Evolutionary conservation across 92 coral and sea anemone species (phyloP).

Genomic region (Meandrina meandrites): DNA sequence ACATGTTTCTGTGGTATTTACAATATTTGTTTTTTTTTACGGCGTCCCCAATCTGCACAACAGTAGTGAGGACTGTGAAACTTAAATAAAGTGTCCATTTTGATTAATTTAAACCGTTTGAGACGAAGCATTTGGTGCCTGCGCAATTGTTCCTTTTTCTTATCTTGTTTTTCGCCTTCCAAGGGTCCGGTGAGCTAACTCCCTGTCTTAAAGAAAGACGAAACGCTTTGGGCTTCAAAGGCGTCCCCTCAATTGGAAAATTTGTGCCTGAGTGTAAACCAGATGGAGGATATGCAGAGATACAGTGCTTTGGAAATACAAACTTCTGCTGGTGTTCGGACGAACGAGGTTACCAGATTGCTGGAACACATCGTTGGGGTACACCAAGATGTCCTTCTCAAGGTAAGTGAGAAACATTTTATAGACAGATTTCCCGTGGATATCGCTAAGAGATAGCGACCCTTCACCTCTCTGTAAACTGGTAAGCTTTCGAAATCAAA

Average conservation of each 20-base stretch:
- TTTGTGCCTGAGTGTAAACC: conserved; percentile 78
- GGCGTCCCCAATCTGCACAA: too few relatives aligned
- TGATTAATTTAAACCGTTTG: too few relatives aligned
- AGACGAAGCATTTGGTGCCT: too few relatives aligned
- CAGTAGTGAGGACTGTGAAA: too few relatives aligned
- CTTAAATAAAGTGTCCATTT: too few relatives aligned
- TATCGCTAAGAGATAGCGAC: background rate
- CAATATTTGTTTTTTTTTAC: too few relatives aligned
- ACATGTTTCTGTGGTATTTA: too few relatives aligned
- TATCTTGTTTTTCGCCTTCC: background rate
- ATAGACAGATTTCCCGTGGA: background rate
- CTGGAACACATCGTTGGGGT: conserved; percentile 75
- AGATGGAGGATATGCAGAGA: conserved; percentile 58
- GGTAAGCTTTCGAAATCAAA: background rate
- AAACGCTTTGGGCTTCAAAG: conserved; percentile 59
- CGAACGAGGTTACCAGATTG: conserved; percentile 59
- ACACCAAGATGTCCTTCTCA: conserved; percentile 41
- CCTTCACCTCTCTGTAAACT: background rate
- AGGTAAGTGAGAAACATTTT: conserved; percentile 18
- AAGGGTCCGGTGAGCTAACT: conserved; percentile 34
- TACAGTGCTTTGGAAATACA: conserved; percentile 66
- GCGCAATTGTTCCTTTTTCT: too few relatives aligned
- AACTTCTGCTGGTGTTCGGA: conserved; percentile 86
- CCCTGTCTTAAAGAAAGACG: conserved; percentile 62
- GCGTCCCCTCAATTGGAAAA: conserved; percentile 74